Conservation (phyloP, 2,888 invertebrate genomes). For the Sussaba pulchella region DNA sequence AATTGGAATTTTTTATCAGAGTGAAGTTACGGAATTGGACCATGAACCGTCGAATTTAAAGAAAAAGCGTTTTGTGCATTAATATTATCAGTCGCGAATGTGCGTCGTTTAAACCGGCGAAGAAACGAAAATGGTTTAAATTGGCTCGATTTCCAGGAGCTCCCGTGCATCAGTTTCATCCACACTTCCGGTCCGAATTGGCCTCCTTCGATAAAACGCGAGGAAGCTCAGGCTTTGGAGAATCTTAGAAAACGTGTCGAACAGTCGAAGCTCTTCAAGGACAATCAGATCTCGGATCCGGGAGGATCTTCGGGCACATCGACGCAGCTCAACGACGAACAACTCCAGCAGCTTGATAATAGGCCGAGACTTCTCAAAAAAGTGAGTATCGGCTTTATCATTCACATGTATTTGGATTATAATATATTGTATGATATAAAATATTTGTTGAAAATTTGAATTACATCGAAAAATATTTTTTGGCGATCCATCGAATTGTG, state of each 20-base stretch:
- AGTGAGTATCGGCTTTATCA: conserved; percentile 83
- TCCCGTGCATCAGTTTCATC: conserved; percentile 78
- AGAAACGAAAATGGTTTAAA: neutral
- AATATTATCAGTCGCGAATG: neutral
- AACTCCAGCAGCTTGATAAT: conserved; percentile 87
- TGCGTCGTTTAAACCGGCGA: neutral
- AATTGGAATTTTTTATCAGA: too few species aligned
- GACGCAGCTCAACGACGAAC: conserved; percentile 75
- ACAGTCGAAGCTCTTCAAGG: conserved; percentile 86
- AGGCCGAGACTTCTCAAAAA: conserved; percentile 87
- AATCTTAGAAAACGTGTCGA: conserved; percentile 89
- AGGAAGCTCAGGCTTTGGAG: conserved; percentile 89
- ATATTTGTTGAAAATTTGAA: too few species aligned
- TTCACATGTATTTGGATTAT: too few species aligned
- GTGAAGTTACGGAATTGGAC: too few species aligned
- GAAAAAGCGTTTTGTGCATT: neutral
- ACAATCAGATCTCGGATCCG: conserved; percentile 84
- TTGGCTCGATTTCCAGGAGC: conserved; percentile 66
- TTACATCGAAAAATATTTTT: too few species aligned
- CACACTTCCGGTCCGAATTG: conserved; percentile 84
- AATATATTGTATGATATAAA: too few species aligned
- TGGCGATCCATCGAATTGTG: too few species aligned
- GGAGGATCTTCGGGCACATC: conserved; percentile 79
- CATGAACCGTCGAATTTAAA: too few species aligned
- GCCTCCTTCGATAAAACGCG: conserved; percentile 88